These are phyloP conservation scores for Xylocopa sonorina DNA, from an alignment of 1,140 invertebrate genomes.

Conservation along the genomic window DNA sequence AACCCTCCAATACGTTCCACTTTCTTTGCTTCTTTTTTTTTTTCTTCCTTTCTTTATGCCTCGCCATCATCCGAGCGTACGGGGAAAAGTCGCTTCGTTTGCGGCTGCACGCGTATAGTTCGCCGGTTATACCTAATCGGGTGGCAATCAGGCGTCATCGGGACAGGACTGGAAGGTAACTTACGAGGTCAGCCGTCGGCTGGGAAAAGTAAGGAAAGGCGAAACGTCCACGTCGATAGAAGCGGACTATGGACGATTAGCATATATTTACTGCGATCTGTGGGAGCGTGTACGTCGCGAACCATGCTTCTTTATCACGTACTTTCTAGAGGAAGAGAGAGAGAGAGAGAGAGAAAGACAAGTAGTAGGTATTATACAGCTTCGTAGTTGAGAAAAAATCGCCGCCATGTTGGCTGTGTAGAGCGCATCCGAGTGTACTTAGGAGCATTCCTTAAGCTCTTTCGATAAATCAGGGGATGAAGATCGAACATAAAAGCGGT, in stretches of 20 bases:
- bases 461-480: no score
- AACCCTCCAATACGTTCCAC: no score
- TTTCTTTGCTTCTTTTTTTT: neutral
- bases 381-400: constrained; percentile 38
- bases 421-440: no score
- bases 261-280: constrained; percentile 76
- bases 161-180: constrained; percentile 45
- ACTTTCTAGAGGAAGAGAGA: constrained; percentile 60
- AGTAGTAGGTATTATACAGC: no score
- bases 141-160: constrained; percentile 42
- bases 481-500: no score
- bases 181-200: constrained; percentile 66
- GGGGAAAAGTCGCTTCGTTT: neutral
- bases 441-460: no score
- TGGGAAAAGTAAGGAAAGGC: constrained; percentile 37
- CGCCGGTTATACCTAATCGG: constrained; percentile 35
- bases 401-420: constrained; percentile 37
- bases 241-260: constrained; percentile 69
- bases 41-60: no score
- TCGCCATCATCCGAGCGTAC: no score
- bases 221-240: constrained; percentile 64
- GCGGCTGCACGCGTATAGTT: neutral
- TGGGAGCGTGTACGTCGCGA: constrained; percentile 56
- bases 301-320: neutral
- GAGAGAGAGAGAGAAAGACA: no score